Evolutionary conservation across 1,140 invertebrate genomes (phyloP), one percentile per base, ranked within the genome.

Genomic region (Piezodorus guildinii): DNA sequence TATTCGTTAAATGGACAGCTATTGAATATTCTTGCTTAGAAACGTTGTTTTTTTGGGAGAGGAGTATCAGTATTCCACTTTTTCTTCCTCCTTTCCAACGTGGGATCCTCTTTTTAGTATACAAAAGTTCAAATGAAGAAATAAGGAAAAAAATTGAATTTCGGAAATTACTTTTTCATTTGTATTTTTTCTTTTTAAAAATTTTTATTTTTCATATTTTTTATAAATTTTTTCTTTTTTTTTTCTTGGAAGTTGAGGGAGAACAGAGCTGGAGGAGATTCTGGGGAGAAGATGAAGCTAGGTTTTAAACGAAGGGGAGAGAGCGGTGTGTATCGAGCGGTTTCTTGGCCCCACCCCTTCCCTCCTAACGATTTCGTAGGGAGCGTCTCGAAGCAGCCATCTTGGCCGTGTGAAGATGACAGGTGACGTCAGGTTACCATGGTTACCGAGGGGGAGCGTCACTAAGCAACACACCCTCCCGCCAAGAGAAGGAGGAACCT

Each of bases 341-440:
- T 56, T 56, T 23, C 52, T 56, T 56, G 17, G 52, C 52, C 52
- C 52, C 23, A 21, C 52, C 52, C 52, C 17, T 25, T 25, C 52
- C 12, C 34, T 39, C 34, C 34, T 62, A 62, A 62, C 61, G 61
- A 62, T 62, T 62, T 30, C 59, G 27, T 39, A 39, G 34, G 34
- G 44, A 62, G 61, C 61, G 61, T 62, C 61, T 62, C 61, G 61
- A 43, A 46, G 43, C 61, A 46, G 61, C 61, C 61, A 62, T 62
- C 61, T 62, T 62, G 61, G 61, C 17, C 52, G 39, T 58, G 52
- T 49, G 62, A 64, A 64, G 62, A 64, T 64, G 62, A 64, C 62
- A 64, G 62, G 62, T 64, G 62, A 64, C 62, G 62, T 64, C 62
- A 64, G 52, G 62, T 64, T 30, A 58, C 62, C 62, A 56, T 64